phyloP scores from a whole-genome alignment of 2,113 vertebrate species.

The Canis aureus region DNA sequence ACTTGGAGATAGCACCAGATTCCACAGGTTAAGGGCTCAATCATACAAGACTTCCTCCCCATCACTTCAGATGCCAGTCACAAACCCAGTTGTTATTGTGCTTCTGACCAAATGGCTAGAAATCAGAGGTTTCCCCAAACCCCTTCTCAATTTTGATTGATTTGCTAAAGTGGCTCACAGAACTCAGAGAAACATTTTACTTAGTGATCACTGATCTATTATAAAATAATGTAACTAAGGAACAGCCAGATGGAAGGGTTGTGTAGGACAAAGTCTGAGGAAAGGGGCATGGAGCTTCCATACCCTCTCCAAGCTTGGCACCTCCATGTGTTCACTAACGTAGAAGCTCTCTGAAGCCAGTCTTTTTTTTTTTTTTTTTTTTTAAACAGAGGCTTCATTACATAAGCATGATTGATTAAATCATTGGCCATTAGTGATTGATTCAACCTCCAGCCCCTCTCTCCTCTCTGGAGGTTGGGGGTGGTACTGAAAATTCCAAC shows the following conservation, averaged over 20 bases:
- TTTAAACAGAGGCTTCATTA: neutral
- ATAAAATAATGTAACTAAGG: neutral
- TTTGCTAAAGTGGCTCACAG: neutral
- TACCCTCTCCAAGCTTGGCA: neutral
- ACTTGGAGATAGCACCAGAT: neutral
- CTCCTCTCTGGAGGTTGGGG: neutral
- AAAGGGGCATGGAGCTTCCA: neutral
- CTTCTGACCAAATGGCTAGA: neutral
- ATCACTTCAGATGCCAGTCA: neutral
- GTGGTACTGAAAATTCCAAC: neutral
- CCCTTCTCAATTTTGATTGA: neutral
- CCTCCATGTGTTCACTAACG: neutral
- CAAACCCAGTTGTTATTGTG: neutral
- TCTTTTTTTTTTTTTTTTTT: neutral
- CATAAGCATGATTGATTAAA: neutral
- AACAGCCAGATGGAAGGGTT: neutral
- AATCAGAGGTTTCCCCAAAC: neutral
- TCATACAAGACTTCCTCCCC: neutral
- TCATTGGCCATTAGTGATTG: neutral
- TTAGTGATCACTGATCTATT: neutral
- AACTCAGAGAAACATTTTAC: neutral
- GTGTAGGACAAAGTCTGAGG: neutral
- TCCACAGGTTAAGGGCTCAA: neutral
- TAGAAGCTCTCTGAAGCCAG: neutral
- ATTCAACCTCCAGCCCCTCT: neutral